These are phyloP conservation scores for Butorides virescens DNA, from an alignment of 2,113 vertebrate species.

Conservation along the genomic window DNA sequence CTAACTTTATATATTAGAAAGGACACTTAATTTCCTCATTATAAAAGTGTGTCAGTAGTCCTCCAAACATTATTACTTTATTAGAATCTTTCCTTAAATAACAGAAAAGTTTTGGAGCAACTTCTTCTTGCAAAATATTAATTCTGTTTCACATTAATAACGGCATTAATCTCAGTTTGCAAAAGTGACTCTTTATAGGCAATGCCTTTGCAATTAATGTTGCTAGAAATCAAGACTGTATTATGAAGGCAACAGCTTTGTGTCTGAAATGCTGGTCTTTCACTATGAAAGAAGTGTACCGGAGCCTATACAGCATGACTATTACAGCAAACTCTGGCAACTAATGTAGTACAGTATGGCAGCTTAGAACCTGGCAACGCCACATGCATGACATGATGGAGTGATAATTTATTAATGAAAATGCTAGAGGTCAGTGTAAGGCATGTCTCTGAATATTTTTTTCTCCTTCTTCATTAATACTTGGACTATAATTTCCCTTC, in stretches of 20 bases:
- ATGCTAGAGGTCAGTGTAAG: background rate
- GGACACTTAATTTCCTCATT: background rate
- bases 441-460: background rate
- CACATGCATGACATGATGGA: background rate
- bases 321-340: background rate
- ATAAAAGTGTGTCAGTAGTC: background rate
- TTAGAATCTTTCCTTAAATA: background rate
- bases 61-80: background rate
- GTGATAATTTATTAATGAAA: background rate
- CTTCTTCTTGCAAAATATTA: background rate
- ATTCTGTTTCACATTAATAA: background rate
- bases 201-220: background rate
- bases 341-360: background rate
- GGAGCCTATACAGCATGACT: background rate
- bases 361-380: background rate
- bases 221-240: fast-evolving
- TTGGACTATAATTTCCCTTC: background rate
- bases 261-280: background rate
- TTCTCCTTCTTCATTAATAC: background rate
- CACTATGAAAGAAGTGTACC: background rate
- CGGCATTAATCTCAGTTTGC: background rate
- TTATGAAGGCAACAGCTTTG: background rate
- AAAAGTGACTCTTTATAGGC: background rate
- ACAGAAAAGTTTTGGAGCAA: background rate
- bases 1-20: background rate